Conservation (phyloP, 2,888 invertebrate genomes). For the Amphipoea oculea region DNA sequence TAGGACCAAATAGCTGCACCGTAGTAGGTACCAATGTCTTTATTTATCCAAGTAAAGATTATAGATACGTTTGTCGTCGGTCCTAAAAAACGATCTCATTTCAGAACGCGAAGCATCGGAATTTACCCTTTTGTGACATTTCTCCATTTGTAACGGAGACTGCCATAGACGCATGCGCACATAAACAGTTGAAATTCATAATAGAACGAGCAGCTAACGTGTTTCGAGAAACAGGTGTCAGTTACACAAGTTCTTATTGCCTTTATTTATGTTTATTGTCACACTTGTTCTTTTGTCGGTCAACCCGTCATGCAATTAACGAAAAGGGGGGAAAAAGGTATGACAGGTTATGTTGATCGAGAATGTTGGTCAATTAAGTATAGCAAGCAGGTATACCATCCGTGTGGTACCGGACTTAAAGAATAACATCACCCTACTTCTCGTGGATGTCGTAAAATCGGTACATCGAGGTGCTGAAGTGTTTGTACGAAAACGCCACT, state of each 20-base stretch:
- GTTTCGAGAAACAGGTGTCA: constrained; percentile 50
- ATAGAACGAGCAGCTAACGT: constrained; percentile 25
- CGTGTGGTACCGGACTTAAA: too few species aligned
- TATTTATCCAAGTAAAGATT: constrained; percentile 31
- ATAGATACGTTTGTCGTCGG: constrained; percentile 21
- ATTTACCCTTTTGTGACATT: constrained; percentile 60
- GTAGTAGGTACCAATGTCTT: not conserved
- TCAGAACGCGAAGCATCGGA: constrained; percentile 43
- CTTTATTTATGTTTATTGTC: constrained; percentile 32
- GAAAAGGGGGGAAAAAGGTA: not conserved
- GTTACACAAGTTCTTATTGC: constrained; percentile 39
- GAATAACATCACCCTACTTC: too few species aligned
- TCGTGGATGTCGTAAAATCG: too few species aligned
- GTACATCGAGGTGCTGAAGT: not conserved
- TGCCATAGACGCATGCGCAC: constrained; percentile 44
- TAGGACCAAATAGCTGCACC: not conserved
- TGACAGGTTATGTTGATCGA: not conserved
- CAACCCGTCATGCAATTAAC: constrained; percentile 5
- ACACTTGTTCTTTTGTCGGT: constrained; percentile 28
- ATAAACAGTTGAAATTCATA: constrained; percentile 53
- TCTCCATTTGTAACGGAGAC: constrained; percentile 55
- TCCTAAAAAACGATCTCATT: constrained; percentile 36
- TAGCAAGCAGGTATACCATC: not conserved
- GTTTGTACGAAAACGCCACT: not conserved
- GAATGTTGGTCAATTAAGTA: not conserved